These are phyloP conservation scores for Melikaiella ostensackeni DNA, from an alignment of 2,888 invertebrate species.

Conservation along the genomic window DNA sequence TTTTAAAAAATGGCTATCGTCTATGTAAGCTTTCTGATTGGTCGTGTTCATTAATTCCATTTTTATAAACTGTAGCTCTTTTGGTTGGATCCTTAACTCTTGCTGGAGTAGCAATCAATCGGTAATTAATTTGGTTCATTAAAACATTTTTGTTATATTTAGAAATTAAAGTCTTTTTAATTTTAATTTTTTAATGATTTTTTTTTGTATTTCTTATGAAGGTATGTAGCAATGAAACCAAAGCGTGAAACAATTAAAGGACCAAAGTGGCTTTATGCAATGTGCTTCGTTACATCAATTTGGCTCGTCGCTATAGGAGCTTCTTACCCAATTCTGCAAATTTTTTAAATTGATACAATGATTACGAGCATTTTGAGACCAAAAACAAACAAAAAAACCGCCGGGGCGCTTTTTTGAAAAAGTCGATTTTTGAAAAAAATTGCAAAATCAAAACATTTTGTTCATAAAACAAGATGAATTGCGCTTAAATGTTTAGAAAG, in stretches of 20 bases:
- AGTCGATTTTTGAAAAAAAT: too few species aligned
- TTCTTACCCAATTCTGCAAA: conserved; percentile 61
- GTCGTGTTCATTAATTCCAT: conserved; percentile 78
- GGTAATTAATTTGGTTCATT: conserved; percentile 77
- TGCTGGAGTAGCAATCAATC: conserved; percentile 80
- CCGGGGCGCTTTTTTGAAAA: too few species aligned
- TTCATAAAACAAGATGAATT: too few species aligned
- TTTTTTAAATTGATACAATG: too few species aligned
- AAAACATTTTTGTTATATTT: background rate
- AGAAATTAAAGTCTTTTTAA: too few species aligned
- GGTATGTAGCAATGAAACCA: conserved; percentile 58
- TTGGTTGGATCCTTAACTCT: conserved; percentile 79
- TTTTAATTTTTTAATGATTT: background rate
- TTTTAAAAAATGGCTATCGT: conserved; percentile 48
- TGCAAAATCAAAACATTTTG: too few species aligned
- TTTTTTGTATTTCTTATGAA: conserved; percentile 38
- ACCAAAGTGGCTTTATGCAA: conserved; percentile 56
- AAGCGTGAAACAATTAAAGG: conserved; percentile 53
- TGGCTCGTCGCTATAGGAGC: conserved; percentile 58
- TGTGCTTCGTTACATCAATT: too few species aligned
- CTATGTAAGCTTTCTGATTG: conserved; percentile 60
- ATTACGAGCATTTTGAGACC: too few species aligned
- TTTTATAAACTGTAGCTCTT: conserved; percentile 78
- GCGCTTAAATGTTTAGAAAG: too few species aligned
- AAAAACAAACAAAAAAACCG: too few species aligned